Conservation (phyloP, 2,113 vertebrate genomes). For the Platanista minor region DNA sequence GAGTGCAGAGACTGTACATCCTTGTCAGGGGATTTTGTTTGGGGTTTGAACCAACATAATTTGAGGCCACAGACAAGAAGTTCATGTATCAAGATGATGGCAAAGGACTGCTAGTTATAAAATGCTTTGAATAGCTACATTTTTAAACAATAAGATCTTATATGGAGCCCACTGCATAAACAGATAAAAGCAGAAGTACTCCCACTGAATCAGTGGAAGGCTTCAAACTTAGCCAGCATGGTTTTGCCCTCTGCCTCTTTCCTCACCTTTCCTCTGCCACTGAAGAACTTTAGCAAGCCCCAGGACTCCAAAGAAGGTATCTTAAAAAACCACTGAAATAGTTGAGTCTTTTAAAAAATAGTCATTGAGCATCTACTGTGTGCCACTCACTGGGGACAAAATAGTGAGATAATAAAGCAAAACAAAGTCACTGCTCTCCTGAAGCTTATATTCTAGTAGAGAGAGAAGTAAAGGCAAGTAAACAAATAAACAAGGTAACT, state of each 20-base stretch:
- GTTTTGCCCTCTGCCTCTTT: background rate
- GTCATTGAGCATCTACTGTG: background rate
- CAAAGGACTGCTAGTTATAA: background rate
- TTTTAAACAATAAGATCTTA: background rate
- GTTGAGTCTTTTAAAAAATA: background rate
- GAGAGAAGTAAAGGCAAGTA: background rate
- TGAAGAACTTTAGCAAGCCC: background rate
- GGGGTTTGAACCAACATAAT: background rate
- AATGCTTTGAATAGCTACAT: background rate
- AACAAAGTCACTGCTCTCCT: background rate
- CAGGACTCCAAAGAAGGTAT: background rate
- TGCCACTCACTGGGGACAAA: background rate
- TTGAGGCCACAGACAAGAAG: background rate
- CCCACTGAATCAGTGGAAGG: background rate
- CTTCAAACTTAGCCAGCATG: background rate
- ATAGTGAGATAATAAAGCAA: background rate
- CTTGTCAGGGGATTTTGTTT: background rate
- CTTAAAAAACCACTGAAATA: background rate
- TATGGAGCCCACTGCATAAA: background rate
- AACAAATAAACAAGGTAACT: background rate
- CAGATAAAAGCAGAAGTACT: background rate
- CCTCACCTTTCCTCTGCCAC: background rate
- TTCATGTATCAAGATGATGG: background rate
- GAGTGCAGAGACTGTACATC: background rate
- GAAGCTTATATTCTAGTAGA: background rate